Evolutionary conservation across 2,797 vertebrate genomes (phyloP).

Genomic region (Huso huso): DNA sequence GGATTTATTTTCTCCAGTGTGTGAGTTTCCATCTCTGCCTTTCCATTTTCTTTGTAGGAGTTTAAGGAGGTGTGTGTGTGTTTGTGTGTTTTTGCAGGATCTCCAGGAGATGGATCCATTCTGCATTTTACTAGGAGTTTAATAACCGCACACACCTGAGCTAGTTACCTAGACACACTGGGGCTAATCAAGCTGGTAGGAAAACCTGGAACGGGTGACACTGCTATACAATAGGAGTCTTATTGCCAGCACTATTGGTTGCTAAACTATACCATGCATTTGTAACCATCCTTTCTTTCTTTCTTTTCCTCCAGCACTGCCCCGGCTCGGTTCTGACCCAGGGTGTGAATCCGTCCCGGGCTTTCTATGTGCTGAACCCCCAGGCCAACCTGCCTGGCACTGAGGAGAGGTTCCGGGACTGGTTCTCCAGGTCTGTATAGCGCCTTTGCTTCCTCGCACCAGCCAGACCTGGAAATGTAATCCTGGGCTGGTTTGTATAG

Average conservation of each 20-base stretch:
- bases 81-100: conserved; percentile 55
- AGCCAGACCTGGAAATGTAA: background rate
- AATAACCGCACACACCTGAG: background rate
- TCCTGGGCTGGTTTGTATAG: background rate
- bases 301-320: conserved; percentile 33
- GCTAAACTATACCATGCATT: too few relatives aligned
- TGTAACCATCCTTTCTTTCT: background rate
- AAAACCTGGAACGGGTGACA: too few relatives aligned
- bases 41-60: too few relatives aligned
- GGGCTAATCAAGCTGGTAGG: background rate
- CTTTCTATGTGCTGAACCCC: conserved; percentile 84
- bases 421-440: conserved; percentile 63
- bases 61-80: too few relatives aligned
- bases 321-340: conserved; percentile 51
- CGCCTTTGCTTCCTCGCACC: background rate
- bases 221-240: too few relatives aligned
- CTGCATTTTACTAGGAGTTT: too few relatives aligned
- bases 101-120: conserved; percentile 64
- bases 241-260: too few relatives aligned
- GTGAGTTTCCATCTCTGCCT: too few relatives aligned
- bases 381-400: conserved; percentile 73
- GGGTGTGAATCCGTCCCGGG: conserved; percentile 62
- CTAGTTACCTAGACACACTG: background rate
- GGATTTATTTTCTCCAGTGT: too few relatives aligned
- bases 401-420: conserved; percentile 70